A percentile compares a stretch with the other conserved stretches of the same genome.
phyloP scores from a whole-genome alignment of 2,888 invertebrate species.

The Drosophila atripex region DNA sequence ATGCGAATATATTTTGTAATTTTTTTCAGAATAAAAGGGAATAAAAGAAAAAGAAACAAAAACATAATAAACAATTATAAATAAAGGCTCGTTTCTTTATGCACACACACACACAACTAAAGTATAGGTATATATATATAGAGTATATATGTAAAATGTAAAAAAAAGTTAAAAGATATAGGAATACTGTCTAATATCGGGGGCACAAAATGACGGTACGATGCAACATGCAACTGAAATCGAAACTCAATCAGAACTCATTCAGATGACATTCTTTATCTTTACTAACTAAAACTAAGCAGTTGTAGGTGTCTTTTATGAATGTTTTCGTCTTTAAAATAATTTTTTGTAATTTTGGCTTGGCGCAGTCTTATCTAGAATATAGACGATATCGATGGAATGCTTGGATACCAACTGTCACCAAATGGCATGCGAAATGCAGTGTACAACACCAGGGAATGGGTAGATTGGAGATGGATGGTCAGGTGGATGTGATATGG shows the following conservation, averaged over 20 bases:
- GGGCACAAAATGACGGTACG: slow-evolving; percentile 20
- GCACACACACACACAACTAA: slow-evolving; percentile 45
- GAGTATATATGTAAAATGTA: slow-evolving; percentile 11
- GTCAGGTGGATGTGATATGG: background rate
- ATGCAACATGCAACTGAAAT: slow-evolving; percentile 33
- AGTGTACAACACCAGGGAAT: slow-evolving; percentile 33
- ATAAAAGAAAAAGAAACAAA: slow-evolving; percentile 62
- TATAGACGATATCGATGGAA: slow-evolving; percentile 24
- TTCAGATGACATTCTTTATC: slow-evolving; percentile 10
- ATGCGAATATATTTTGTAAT: slow-evolving; percentile 43
- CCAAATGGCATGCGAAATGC: slow-evolving; percentile 32
- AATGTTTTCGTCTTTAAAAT: slow-evolving; percentile 16
- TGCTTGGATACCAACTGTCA: slow-evolving; percentile 32
- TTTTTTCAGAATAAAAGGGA: slow-evolving; percentile 38
- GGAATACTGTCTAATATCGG: slow-evolving; percentile 20
- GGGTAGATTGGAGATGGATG: slow-evolving; percentile 11
- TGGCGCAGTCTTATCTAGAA: slow-evolving; percentile 46
- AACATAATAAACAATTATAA: slow-evolving; percentile 65
- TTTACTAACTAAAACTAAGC: slow-evolving; percentile 35
- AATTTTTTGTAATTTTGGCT: slow-evolving; percentile 23
- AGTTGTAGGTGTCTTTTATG: slow-evolving; percentile 31
- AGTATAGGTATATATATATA: background rate
- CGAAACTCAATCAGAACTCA: no score
- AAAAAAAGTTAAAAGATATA: slow-evolving; percentile 1
- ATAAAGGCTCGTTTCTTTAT: slow-evolving; percentile 57